Percentiles rank a stretch among this genome's conserved stretches.
Conservation (phyloP, 2,113 vertebrate species). For the Crypturellus undulatus region DNA sequence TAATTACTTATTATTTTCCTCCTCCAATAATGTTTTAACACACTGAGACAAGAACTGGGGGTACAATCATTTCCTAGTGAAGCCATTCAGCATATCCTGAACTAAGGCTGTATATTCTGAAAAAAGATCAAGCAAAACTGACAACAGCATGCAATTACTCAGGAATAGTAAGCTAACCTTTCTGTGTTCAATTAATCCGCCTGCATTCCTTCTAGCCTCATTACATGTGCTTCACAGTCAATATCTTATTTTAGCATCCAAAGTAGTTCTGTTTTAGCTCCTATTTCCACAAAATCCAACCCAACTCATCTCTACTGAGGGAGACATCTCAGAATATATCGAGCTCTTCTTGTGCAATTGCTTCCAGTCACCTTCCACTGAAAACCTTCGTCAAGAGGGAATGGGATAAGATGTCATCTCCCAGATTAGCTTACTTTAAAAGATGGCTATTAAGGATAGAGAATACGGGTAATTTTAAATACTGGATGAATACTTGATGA, state of each 20-base stretch:
- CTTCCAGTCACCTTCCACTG: not conserved
- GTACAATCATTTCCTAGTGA: not conserved
- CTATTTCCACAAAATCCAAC: not conserved
- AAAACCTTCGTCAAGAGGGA: not conserved
- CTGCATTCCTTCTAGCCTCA: not conserved
- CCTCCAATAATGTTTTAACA: not conserved
- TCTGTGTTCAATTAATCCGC: not conserved
- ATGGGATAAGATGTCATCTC: not conserved
- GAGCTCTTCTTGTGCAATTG: not conserved
- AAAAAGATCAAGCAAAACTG: not conserved
- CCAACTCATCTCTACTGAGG: rapidly evolving
- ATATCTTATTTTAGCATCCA: not conserved
- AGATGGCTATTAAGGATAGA: not conserved
- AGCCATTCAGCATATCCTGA: not conserved
- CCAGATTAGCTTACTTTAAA: not conserved
- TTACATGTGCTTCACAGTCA: not conserved
- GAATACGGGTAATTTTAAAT: not conserved
- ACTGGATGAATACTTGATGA: not conserved
- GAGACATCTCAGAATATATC: not conserved
- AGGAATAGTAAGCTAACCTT: not conserved
- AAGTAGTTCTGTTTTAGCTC: not conserved
- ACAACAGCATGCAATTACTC: not conserved
- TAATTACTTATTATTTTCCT: not conserved
- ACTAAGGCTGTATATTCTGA: not conserved
- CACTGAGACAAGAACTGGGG: not conserved